Base-by-base conservation (phyloP, 2,888 invertebrate genomes). In the Trimorus sp. region DNA sequence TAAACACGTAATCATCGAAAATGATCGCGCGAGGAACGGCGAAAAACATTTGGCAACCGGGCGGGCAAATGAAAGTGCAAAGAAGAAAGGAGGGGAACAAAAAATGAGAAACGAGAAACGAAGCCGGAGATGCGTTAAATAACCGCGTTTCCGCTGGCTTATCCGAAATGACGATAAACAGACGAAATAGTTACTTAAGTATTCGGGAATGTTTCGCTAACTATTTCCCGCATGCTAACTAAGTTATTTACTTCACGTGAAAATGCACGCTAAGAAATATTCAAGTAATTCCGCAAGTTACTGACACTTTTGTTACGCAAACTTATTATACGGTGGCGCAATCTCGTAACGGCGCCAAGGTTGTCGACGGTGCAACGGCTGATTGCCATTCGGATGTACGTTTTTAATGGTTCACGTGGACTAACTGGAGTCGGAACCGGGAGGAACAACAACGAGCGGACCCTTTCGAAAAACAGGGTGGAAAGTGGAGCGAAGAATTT, bases 171-270 rank as follows among this genome's bases (percentile, higher is more conserved):
- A 73, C 73, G 79, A 77, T 71, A 79, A 79, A 83, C 85, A 85
- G 71, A 84, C 84, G 82, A 88, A 88, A 89, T 89, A 89, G 88
- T 89, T 90, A 79, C 60, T 75, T 58, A 86, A 89, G 88, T 88
- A 89, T 89, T 89, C 84, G 82, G 70, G 82, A 85, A 78, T 86
- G 85, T 86, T 87, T 86, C 82, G 74, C 83, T 79, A 89, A 89
- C 88, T 89, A 89, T 89, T 87, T 86, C 79, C 77, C 79, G 78
- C 78, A 79, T 79, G 74, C 79, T 76, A 79, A 69, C 69, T 65
- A 74, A 79, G 77, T 74, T 59, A 79, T 75, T 75, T 79, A 74
- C 79, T 73, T 79, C 68, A 74, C 63, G 74, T 51, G 79, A 79
- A 79, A 74, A 69, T 79, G 79, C 15, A 58, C 37, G 58, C 69